Evolutionary conservation across 1,140 invertebrate genomes (phyloP).

Genomic region (Calosoma granatense): DNA sequence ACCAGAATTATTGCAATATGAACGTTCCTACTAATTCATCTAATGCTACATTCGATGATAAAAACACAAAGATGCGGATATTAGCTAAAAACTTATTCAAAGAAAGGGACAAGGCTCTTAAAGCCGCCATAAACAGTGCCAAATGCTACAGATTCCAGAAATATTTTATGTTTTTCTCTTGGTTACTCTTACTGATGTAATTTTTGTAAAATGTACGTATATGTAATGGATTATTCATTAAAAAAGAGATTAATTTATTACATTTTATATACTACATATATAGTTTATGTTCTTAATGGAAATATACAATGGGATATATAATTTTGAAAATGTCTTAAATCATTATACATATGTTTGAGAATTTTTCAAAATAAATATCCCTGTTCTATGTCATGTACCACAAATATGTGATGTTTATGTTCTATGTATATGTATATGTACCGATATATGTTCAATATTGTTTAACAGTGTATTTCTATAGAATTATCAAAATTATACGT

Average conservation of each 20-base stretch:
- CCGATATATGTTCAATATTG: too few species aligned
- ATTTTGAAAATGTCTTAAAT: not conserved
- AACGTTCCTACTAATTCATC: constrained; percentile 49
- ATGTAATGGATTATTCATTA: too few species aligned
- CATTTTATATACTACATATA: too few species aligned
- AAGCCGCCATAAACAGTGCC: constrained; percentile 28
- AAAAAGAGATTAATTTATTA: too few species aligned
- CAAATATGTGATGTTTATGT: too few species aligned
- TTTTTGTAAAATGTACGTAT: too few species aligned
- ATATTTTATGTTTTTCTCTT: not conserved
- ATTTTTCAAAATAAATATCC: too few species aligned
- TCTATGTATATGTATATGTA: too few species aligned
- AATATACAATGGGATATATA: too few species aligned
- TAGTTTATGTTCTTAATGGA: too few species aligned
- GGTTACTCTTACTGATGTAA: not conserved
- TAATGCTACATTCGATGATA: constrained; percentile 41
- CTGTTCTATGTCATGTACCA: too few species aligned
- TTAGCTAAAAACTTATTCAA: constrained; percentile 31
- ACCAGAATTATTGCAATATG: constrained; percentile 54
- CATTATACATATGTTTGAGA: not conserved
- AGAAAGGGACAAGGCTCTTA: constrained; percentile 30
- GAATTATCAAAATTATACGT: constrained; percentile 2
- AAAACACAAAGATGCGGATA: constrained; percentile 33
- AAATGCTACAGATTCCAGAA: constrained; percentile 1
- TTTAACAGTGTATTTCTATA: too few species aligned